Percentiles rank a stretch among this genome's conserved stretches.
phyloP scores from a whole-genome alignment of 2,113 vertebrate species.

The Oreochromis niloticus region DNA sequence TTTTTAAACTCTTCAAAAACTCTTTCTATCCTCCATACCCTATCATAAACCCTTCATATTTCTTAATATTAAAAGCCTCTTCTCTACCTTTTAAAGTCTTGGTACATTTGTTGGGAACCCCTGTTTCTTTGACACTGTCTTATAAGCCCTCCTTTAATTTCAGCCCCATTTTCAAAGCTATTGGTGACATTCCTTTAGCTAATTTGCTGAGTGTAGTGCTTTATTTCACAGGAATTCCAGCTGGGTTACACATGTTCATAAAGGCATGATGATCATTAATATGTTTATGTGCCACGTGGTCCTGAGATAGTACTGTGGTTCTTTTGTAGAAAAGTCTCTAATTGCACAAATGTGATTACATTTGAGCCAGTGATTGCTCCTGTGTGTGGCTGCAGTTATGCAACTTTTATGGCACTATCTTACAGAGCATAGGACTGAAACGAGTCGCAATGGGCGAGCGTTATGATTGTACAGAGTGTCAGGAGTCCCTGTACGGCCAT shows the following conservation, averaged over 20 bases:
- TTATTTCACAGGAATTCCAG: background rate
- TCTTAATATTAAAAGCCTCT: background rate
- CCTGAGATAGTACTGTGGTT: background rate
- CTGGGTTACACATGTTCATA: background rate
- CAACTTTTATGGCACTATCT: background rate
- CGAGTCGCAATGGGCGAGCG: constrained; percentile 79
- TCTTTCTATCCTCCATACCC: background rate
- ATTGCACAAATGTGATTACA: background rate
- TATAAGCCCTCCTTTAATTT: background rate
- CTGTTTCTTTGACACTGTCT: background rate
- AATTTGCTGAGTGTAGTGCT: background rate
- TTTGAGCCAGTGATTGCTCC: background rate
- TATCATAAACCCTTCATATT: background rate
- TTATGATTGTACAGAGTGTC: constrained; percentile 87
- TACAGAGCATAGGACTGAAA: constrained; percentile 20
- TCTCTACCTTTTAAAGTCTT: background rate
- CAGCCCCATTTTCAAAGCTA: background rate
- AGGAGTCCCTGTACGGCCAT: constrained; percentile 85
- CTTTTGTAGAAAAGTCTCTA: background rate
- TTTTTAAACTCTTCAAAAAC: background rate
- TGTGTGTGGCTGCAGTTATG: background rate
- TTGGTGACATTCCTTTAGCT: constrained; percentile 5
- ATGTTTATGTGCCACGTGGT: background rate
- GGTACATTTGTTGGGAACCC: background rate
- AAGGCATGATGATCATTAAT: background rate